Base-by-base conservation (phyloP, 2,888 invertebrate species). In the Leptinotarsa haldemani region DNA sequence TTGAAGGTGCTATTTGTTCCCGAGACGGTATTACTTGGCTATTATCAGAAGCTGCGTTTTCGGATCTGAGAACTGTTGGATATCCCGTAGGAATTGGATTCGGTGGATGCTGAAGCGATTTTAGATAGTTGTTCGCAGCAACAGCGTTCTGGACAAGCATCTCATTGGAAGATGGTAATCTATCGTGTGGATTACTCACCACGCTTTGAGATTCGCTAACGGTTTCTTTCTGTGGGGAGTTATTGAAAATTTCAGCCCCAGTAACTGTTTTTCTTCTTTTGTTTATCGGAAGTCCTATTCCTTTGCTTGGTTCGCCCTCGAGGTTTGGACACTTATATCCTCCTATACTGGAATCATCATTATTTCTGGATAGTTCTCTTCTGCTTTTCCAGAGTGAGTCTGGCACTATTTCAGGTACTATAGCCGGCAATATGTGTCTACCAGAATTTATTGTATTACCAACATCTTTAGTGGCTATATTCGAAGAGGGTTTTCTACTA, bases 211-310 rank as follows among this genome's bases (percentile, higher is more conserved):
- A 9, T 25, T 52, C 30, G 4, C 3, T 18, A 22, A 48, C 5
- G n/a, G 9, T 15, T 50, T n/a, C 16, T 30, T 53, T 13, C 18
- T 16, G 16, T 30, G 16, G n/a, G n/a, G 5, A 1, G 7, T 40
- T 40, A 15, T 22, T 69, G 0, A 18, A 52, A 2, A 20, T 64
- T 64, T 74, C 74, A 56, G 20, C 64, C 2, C 74, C 74, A 58
- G 22, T 64, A 2, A 69, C 69, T 4, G 69, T 74, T 69, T 71
- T 69, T 65, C 74, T 71, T 40, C 69, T 69, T 18, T 50, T 63
- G 56, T 40, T 25, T 12, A 70, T 53, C 13, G 56, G 9, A 13
- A 65, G 61, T 69, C 52, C 67, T 9, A 12, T 66, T 20, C 52
- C 65, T 47, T 25, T 4, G 61, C 50, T 52, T 70, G 66, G 53